phyloP scores from a whole-genome alignment of 2,113 vertebrate species.

The Motacilla tschutschensis region DNA sequence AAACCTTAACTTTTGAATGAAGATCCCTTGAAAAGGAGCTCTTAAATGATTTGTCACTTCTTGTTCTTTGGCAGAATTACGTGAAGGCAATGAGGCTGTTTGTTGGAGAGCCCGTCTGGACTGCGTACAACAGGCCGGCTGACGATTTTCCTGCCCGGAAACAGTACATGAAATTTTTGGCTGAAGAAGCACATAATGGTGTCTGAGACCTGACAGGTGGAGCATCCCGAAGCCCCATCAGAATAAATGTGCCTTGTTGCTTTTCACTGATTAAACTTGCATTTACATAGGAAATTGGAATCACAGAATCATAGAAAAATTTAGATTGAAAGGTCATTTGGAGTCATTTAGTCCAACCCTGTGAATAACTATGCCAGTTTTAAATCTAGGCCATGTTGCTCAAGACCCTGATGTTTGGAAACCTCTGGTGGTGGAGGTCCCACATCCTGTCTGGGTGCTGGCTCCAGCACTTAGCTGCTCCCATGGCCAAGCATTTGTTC shows the following conservation, averaged over 20 bases:
- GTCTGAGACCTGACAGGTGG: background rate
- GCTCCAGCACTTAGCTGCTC: background rate
- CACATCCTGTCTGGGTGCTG: background rate
- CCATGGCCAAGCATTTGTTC: background rate
- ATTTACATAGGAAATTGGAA: background rate
- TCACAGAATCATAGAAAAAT: background rate
- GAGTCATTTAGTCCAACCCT: background rate
- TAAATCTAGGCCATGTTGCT: background rate
- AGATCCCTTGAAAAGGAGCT: background rate
- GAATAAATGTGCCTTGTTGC: background rate
- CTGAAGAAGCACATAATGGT: background rate
- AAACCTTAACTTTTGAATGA: background rate
- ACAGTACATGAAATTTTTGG: constrained; percentile 73
- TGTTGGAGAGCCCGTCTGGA: constrained; percentile 91
- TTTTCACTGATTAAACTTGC: background rate
- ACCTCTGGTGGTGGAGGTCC: background rate
- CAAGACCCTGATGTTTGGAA: background rate
- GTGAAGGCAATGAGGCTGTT: constrained; percentile 95
- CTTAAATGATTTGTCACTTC: background rate
- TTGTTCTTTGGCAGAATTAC: constrained; percentile 78
- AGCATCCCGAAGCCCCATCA: background rate
- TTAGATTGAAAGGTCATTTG: background rate
- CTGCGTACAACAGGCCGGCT: constrained; percentile 85
- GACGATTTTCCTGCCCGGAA: constrained; percentile 81
- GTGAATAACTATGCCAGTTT: background rate